Evolutionary conservation across 2,888 invertebrate genomes (phyloP).

Genomic region (Polymixis flavicincta): DNA sequence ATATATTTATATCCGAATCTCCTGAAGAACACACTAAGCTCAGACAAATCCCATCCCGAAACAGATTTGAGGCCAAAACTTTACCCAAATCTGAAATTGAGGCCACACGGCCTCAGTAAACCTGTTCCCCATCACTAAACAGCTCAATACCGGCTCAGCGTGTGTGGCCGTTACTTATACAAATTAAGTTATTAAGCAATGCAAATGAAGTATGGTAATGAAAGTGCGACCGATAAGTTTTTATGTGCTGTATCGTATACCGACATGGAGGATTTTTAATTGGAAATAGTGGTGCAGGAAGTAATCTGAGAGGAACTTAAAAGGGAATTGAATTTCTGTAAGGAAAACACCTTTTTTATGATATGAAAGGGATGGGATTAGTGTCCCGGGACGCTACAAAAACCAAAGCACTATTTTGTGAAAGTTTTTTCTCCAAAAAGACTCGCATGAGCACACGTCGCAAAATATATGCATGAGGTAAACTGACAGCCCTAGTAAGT

Average conservation of each 20-base stretch:
- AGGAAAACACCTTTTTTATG: neutral
- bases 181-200: conserved; percentile 83
- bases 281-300: neutral
- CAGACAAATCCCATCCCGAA: neutral
- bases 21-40: neutral
- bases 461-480: no score
- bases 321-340: neutral
- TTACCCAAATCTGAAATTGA: conserved; percentile 32
- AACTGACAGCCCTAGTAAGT: no score
- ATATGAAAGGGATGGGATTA: neutral
- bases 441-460: no score
- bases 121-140: conserved; percentile 64
- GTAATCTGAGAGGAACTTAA: neutral
- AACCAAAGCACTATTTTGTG: no score
- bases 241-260: conserved; percentile 6
- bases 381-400: no score
- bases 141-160: conserved; percentile 53
- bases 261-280: conserved; percentile 33
- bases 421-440: no score
- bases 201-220: conserved; percentile 74
- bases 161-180: conserved; percentile 75
- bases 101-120: conserved; percentile 42
- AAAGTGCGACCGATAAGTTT: conserved; percentile 50
- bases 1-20: no score
- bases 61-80: conserved; percentile 44